Conservation (phyloP, 2,888 invertebrate species). For the Mystacides longicornis region DNA sequence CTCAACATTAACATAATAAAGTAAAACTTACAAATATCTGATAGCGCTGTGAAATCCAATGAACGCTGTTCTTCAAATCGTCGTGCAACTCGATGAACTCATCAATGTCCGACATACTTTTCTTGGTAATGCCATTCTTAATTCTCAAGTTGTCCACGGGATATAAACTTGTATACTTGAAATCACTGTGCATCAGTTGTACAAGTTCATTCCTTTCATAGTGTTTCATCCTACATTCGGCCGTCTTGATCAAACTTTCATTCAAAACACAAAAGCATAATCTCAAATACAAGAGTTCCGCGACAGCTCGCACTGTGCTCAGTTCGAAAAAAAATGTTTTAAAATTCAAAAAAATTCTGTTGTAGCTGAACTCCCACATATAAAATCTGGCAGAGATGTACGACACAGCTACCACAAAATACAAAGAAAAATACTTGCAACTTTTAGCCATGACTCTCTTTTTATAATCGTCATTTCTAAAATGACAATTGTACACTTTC, state of each 20-base stretch:
- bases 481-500: not conserved
- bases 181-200: not conserved
- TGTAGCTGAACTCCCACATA: not conserved
- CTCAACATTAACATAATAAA: too few species aligned
- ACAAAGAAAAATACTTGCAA: not conserved
- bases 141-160: not conserved
- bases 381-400: not conserved
- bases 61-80: not conserved
- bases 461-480: not conserved
- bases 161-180: not conserved
- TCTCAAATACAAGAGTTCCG: not conserved
- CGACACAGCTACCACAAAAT: not conserved
- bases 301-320: not conserved
- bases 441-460: not conserved
- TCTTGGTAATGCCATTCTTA: not conserved
- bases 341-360: not conserved
- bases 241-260: not conserved
- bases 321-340: not conserved
- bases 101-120: not conserved
- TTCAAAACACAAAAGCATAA: not conserved
- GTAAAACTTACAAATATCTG: not conserved
- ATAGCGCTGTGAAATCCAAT: not conserved
- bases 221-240: too few species aligned
- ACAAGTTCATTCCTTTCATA: not conserved
- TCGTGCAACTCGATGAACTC: not conserved